A percentile compares a stretch with the other conserved stretches of the same genome.
Evolutionary conservation across 2,797 vertebrate species (phyloP).

Genomic region (Melopsittacus undulatus): DNA sequence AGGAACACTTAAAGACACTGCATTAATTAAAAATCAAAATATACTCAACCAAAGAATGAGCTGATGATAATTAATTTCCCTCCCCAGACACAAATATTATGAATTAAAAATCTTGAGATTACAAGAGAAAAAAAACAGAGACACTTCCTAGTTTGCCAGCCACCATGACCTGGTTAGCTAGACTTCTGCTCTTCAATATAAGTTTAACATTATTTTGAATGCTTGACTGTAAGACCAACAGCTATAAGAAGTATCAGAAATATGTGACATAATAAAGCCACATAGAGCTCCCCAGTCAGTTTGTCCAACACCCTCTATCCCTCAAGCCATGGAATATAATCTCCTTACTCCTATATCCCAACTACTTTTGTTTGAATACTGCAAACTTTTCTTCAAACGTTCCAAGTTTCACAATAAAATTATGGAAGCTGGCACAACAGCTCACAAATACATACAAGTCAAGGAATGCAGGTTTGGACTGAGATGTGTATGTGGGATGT

Average conservation of each 20-base stretch:
- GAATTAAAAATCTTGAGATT: neutral
- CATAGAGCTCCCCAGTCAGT: neutral
- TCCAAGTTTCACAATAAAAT: neutral
- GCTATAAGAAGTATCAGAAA: neutral
- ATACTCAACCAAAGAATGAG: neutral
- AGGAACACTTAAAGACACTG: neutral
- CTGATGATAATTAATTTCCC: neutral
- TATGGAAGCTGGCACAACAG: neutral
- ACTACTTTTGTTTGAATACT: neutral
- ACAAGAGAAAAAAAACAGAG: neutral
- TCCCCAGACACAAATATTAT: neutral
- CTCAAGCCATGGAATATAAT: neutral
- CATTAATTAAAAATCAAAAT: neutral
- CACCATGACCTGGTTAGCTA: neutral
- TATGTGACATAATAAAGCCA: neutral
- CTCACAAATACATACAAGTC: neutral
- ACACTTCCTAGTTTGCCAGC: neutral
- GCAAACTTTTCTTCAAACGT: neutral
- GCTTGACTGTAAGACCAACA: neutral
- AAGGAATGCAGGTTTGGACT: neutral
- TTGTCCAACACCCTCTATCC: neutral
- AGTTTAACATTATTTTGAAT: neutral
- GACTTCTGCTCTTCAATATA: neutral
- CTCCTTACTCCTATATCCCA: neutral
- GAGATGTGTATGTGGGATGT: fast-evolving